Base-by-base conservation (phyloP, 2,888 invertebrate genomes). In the Andricus curvator region DNA sequence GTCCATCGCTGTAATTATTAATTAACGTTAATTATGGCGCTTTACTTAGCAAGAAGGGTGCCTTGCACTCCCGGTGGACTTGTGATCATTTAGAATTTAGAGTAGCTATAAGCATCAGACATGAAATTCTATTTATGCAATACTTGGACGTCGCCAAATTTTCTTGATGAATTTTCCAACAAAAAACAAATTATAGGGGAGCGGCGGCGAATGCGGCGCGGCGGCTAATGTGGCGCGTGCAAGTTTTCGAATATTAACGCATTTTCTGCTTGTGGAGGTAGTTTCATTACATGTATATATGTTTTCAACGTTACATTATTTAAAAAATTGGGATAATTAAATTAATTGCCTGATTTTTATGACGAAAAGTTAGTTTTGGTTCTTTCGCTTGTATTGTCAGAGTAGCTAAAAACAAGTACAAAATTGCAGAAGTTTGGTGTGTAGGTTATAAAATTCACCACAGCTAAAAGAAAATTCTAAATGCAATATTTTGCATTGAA, bases 11-110 rank as follows among this genome's bases (percentile, higher is more conserved):
- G 20, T 74, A 74, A 74, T 56, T 29, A 74, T 20, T 51, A 74
- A 74, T 74, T 74, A 33, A 51, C 70, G 33, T 74, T 74, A 74
- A 74, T 74, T 74, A 74, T 33, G 48, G 20, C 29, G 70, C 51
- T 20, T 74, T 74, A 74, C 56, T 74, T 74, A 74, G 70, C 70
- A 74, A 70, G 56, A 56, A 74, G 70, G 68, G 70, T 74, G 29
- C 70, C 29, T 33, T 29, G 29, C 9, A 70, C 70, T 68, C 68
- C 20, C 29, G 25, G n/a, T 74, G 25, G 29, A 74, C 48, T 70
- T 70, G 9, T 6, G 17, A 25, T 62, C 62, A 51, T 44, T 41
- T 15, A 51, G 51, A 29, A 17, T 37, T 37, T 37, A 8, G 1
- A 8, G 8, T 37, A 37, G 37, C 37, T 37, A 51, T 51, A 48